Conservation (phyloP, 2,888 invertebrate species). For the Elmis aenea region DNA sequence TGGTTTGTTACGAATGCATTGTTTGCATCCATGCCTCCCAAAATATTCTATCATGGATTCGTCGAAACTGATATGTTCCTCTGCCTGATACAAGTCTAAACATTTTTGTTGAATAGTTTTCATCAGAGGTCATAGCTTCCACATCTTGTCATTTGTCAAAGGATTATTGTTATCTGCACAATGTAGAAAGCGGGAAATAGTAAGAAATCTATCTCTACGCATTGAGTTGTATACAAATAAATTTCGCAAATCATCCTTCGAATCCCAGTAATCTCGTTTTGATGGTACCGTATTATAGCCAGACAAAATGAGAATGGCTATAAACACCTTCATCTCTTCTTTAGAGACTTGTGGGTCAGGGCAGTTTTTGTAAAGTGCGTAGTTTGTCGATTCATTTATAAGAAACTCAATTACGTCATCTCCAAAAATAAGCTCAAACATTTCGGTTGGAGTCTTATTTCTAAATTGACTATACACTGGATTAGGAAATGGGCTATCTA, state of each 20-base stretch:
- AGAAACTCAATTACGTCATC: background rate
- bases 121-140: constrained; percentile 25
- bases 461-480: background rate
- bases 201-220: constrained; percentile 1
- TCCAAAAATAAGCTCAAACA: constrained; percentile 1
- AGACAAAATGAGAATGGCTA: constrained; percentile 1
- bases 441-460: background rate
- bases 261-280: constrained; percentile 4
- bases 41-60: constrained; percentile 34
- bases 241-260: background rate
- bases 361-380: background rate
- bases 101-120: constrained; percentile 13
- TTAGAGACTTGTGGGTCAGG: background rate
- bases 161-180: constrained; percentile 16
- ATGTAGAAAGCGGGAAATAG: constrained; percentile 10
- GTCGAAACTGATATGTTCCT: constrained; percentile 27
- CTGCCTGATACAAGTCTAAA: constrained; percentile 16
- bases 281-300: constrained; percentile 1
- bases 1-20: constrained; percentile 31
- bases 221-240: background rate
- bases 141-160: constrained; percentile 23
- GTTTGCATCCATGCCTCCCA: constrained; percentile 31
- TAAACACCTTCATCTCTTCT: background rate
- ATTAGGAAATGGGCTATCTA: background rate
- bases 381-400: background rate